Conservation (phyloP, 2,113 vertebrate species). For the Pseudolaguvia tuberculata region DNA sequence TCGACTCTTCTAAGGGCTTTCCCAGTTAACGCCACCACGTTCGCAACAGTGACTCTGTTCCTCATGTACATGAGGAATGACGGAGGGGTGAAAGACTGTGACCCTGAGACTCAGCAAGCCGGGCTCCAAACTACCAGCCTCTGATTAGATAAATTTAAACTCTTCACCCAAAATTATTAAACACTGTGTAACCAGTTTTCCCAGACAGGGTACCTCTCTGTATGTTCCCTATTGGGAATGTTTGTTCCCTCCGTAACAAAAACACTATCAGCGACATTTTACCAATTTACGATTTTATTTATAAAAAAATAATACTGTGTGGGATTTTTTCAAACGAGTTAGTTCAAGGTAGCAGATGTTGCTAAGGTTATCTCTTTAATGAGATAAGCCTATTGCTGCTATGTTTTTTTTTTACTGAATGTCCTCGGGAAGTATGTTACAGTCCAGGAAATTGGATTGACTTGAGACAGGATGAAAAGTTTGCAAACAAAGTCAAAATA, state of each 20-base stretch:
- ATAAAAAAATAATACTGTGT: not conserved
- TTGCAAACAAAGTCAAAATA: not conserved
- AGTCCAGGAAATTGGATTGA: constrained; percentile 1
- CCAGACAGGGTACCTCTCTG: no score
- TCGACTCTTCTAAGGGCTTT: constrained; percentile 81
- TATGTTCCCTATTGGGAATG: not conserved
- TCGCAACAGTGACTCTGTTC: constrained; percentile 79
- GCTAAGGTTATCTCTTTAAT: not conserved
- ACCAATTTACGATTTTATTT: not conserved
- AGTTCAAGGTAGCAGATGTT: not conserved
- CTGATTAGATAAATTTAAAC: constrained; percentile 58
- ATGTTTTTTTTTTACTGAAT: not conserved
- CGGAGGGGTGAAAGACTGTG: constrained; percentile 55
- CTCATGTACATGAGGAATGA: constrained; percentile 72
- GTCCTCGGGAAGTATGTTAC: not conserved
- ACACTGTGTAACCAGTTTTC: no score
- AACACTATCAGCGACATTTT: not conserved
- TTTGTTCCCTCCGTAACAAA: not conserved
- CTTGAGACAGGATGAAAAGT: not conserved
- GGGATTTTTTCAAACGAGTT: not conserved
- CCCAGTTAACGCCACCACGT: constrained; percentile 80
- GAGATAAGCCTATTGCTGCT: constrained; percentile 3
- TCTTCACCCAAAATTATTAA: no score
- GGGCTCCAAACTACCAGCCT: constrained; percentile 82
- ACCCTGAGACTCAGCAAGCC: constrained; percentile 67